Evolutionary conservation across 2,888 invertebrate genomes (phyloP), one percentile per base, ranked within the genome.

Genomic region (Parapristionchus giblindavisi): DNA sequence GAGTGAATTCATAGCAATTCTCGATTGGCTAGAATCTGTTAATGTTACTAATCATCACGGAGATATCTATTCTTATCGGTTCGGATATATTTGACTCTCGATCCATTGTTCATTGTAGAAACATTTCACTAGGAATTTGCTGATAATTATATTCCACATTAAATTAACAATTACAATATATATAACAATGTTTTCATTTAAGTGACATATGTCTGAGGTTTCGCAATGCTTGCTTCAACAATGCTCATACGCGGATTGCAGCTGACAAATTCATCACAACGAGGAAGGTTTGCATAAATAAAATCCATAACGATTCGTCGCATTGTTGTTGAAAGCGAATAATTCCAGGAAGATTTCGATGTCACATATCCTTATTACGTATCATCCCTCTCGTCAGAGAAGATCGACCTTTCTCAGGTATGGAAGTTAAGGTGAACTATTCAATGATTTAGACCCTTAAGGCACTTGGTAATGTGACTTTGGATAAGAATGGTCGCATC

Each of bases 141-240:
- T n/a, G n/a, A n/a, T n/a, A n/a, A n/a, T n/a, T n/a, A n/a, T n/a
- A n/a, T n/a, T n/a, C n/a, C n/a, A n/a, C n/a, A n/a, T n/a, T n/a
- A n/a, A n/a, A n/a, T n/a, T n/a, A n/a, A n/a, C n/a, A n/a, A n/a
- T n/a, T n/a, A 21, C 6, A 52, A 3, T 52, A 24, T 52, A 24
- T 52, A 5, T 24, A 24, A 58, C 4, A 2, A 14, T 27, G 34
- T 2, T 1, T 1, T 60, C 8, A 17, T 43, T 43, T 34, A 72
- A 58, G 58, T 8, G 76, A 81, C 27, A 77, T 80, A 40, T 80
- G 81, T 56, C 61, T 80, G 17, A 75, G 58, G 36, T 83, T 85
- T 65, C 80, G 83, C 80, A 85, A 84, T 73, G 79, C 83, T 29
- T 85, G 85, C 54, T 85, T 85, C 76, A 70, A 79, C 21, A 85